phyloP scores from a whole-genome alignment of 2,797 vertebrate species.

The Sylvia borin region DNA sequence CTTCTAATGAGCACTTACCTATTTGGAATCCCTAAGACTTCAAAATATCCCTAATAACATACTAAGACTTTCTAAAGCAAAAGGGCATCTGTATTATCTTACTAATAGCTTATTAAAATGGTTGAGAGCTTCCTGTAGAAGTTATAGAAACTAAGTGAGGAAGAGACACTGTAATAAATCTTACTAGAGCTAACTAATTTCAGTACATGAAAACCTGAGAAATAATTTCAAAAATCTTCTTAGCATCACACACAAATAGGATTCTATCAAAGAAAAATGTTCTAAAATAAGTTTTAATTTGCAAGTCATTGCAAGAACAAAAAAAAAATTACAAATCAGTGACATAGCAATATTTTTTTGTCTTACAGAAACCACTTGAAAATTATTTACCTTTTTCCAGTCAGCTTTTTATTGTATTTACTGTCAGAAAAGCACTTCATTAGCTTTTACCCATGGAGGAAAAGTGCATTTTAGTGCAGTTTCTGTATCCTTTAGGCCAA shows the following conservation, averaged over 20 bases:
- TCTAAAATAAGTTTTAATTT: neutral
- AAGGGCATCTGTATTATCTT: neutral
- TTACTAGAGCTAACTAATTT: neutral
- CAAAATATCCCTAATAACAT: too few relatives aligned
- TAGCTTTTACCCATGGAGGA: constrained; percentile 10
- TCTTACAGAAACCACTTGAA: neutral
- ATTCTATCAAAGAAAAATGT: neutral
- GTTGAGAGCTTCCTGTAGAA: neutral
- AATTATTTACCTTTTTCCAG: neutral
- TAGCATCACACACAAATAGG: neutral
- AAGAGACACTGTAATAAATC: neutral
- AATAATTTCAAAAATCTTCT: neutral
- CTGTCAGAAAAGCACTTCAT: neutral
- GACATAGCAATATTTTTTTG: neutral
- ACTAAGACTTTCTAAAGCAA: neutral
- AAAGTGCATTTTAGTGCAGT: constrained; percentile 15
- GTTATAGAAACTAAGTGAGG: neutral
- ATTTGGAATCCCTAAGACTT: neutral
- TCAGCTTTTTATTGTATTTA: neutral
- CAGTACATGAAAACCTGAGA: neutral
- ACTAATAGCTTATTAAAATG: neutral
- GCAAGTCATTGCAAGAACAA: neutral
- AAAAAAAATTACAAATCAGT: neutral
- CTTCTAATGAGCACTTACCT: neutral
- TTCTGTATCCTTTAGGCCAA: neutral